Evolutionary conservation across 1,140 invertebrate species (phyloP), one percentile per base, ranked within the genome.

Genomic region (Portunus trituberculatus): DNA sequence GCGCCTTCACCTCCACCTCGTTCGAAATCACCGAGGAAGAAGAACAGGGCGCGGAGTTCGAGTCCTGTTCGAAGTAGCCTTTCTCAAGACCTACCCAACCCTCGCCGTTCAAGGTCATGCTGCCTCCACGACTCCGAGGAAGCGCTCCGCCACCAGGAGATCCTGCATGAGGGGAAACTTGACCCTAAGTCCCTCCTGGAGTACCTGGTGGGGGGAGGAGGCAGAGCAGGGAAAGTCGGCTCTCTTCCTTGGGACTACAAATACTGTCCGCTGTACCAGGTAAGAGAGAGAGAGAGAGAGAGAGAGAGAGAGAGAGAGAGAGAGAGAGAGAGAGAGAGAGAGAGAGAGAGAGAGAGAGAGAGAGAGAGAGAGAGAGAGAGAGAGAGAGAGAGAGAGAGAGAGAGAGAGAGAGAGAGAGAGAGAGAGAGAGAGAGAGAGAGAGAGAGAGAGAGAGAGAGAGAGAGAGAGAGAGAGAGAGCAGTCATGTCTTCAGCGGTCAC

Each of bases 221-320:
- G 84, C 32, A 46, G 2, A 14, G 67, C 59, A 0, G 94, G 86
- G 0, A 82, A 95, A 59, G 45, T 92, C 25, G 82, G 28, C 16
- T 92, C 82, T 4, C n/a, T 95, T 25, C 82, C 94, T 0, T 95
- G 89, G 94, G 94, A 95, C 29, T 95, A 84, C 94, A 95, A 67
- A 89, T 45, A 86, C 28, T 95, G 94, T 52, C 89, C 39, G 4
- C 90, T 95, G 10, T 95, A 95, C 52, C 94, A 95, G 94, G 94
- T 95, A 28, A 95, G 82, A 32, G 16, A 1, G 86, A 88, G 25
- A 32, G 29, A 29, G 39, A 91, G 39, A 48, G 39, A 91, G 48
- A 48, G 89, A 91, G 89, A 52, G 39, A 52, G n/a, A 48, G 20
- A 91, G 39, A 91, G 39, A 59, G 48, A 29, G n/a, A 91, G 89